Base-by-base conservation (phyloP, 2,888 invertebrate genomes). In the Euclidia mi region DNA sequence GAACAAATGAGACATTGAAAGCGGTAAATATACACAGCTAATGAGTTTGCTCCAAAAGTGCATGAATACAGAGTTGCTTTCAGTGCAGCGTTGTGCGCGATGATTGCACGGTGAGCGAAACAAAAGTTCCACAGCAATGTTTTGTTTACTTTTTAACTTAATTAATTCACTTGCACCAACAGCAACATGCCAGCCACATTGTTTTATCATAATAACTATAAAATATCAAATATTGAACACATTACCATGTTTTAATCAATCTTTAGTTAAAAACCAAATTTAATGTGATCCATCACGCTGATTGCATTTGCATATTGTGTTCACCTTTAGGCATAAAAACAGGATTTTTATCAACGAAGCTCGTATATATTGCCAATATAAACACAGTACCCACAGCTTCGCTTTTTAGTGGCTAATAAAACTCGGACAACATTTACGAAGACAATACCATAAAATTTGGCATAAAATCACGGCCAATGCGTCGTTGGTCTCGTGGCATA, bases 401-500 rank as follows among this genome's bases (percentile, higher is more conserved):
- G 44, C 49, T 83, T 84, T 88, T 90, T 89, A 89, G 75, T 81
- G 71, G 78, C 76, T 78, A 84, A 86, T 90, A 90, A 91, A 91
- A 89, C 78, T 90, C 78, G 90, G 89, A 90, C 89, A 91, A 87
- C 87, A 84, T 92, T 91, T 91, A 90, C 85, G 86, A 87, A 91
- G 91, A 91, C 91, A 92, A 89, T 91, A 86, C 84, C 79, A 89
- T 92, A 92, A 92, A 92, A 91, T 87, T 88, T 87, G 89, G 83
- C 87, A 90, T 93, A 92, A 92, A 93, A 91, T 90, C 88, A 85
- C n/a, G n/a, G n/a, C n/a, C n/a, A n/a, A n/a, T n/a, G n/a, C n/a
- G n/a, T n/a, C n/a, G n/a, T n/a, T n/a, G n/a, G n/a, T n/a, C n/a
- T n/a, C n/a, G n/a, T n/a, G n/a, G n/a, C n/a, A n/a, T n/a, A n/a